These are phyloP conservation scores for Busseola fusca DNA, from an alignment of 2,888 invertebrate species.

Conservation along the genomic window DNA sequence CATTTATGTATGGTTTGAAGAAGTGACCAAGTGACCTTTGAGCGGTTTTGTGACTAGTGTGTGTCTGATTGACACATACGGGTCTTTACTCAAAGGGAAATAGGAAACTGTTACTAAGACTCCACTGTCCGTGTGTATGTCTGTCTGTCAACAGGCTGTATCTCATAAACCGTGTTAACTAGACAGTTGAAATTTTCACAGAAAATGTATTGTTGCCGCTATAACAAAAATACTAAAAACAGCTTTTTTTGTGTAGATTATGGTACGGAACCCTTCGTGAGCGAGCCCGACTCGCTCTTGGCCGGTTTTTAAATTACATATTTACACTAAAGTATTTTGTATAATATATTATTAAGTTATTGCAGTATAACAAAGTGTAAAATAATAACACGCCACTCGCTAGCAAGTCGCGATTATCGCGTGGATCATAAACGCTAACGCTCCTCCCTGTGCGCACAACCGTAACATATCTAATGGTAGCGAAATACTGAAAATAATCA, in stretches of 20 bases:
- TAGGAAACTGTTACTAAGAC: no score
- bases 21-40: background rate
- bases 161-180: no score
- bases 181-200: no score
- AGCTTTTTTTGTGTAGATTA: no score
- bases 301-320: background rate
- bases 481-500: conserved; percentile 44
- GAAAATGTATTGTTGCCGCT: no score
- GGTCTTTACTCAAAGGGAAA: background rate
- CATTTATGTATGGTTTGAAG: background rate
- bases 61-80: no score
- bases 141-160: no score
- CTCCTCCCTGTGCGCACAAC: conserved; percentile 34
- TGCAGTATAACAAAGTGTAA: conserved; percentile 25
- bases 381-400: conserved; percentile 14
- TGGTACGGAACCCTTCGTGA: no score
- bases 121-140: no score
- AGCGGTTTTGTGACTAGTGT: background rate
- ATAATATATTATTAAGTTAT: background rate
- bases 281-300: no score
- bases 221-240: no score
- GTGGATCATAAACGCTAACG: conserved; percentile 28
- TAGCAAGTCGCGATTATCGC: conserved; percentile 17
- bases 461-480: conserved; percentile 28
- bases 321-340: background rate